These are phyloP conservation scores for Hypomecis atomaria DNA, from an alignment of 2,888 invertebrate species.

Conservation along the genomic window DNA sequence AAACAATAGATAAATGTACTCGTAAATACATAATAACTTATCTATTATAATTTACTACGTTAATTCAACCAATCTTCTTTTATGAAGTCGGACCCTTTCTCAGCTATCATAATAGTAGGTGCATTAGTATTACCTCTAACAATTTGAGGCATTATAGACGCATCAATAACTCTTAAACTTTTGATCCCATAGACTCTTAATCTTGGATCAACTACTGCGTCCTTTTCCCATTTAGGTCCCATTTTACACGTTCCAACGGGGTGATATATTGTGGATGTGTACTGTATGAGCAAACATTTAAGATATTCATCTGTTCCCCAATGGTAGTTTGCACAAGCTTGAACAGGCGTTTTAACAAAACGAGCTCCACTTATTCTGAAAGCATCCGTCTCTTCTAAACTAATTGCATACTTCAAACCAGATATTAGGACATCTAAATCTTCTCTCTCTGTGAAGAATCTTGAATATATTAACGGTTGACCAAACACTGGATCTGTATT, in stretches of 20 bases:
- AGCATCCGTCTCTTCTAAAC: slow-evolving; percentile 85
- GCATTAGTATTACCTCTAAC: slow-evolving; percentile 92
- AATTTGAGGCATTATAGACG: slow-evolving; percentile 87
- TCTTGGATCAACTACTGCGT: slow-evolving; percentile 87
- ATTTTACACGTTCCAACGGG: slow-evolving; percentile 89
- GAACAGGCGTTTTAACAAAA: slow-evolving; percentile 83
- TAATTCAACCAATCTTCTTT: slow-evolving; percentile 82
- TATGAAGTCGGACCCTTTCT: slow-evolving; percentile 91
- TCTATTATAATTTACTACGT: slow-evolving; percentile 1
- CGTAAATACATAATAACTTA: slow-evolving; percentile 13
- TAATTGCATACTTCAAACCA: slow-evolving; percentile 84
- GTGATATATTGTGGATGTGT: slow-evolving; percentile 89
- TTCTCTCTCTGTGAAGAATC: slow-evolving; percentile 86
- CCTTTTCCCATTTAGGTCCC: slow-evolving; percentile 86
- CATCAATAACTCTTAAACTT: slow-evolving; percentile 87
- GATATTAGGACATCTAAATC: slow-evolving; percentile 86
- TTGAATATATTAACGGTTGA: slow-evolving; percentile 89
- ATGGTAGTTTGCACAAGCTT: slow-evolving; percentile 80
- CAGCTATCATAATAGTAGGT: slow-evolving; percentile 93
- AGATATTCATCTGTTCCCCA: slow-evolving; percentile 88
- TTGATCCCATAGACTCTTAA: slow-evolving; percentile 86
- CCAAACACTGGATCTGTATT: slow-evolving; percentile 89
- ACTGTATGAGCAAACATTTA: slow-evolving; percentile 86
- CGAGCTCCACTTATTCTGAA: slow-evolving; percentile 84
- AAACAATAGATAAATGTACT: not conserved